Percentiles rank a stretch among this genome's conserved stretches.
Evolutionary conservation across 1,140 invertebrate genomes (phyloP).

Genomic region (Artemia franciscana): DNA sequence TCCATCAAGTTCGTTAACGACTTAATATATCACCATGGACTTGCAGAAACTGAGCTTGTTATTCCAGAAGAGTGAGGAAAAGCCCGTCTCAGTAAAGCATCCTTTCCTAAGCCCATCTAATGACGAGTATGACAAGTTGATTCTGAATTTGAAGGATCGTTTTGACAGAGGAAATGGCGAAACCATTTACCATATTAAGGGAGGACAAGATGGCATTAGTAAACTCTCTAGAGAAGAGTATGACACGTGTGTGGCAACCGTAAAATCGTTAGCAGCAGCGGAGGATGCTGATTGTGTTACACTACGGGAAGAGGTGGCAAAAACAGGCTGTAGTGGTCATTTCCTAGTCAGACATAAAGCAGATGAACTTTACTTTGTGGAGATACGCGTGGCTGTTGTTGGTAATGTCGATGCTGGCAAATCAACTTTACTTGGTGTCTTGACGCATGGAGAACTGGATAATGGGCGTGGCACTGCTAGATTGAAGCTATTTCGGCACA

Average conservation of each 20-base stretch:
- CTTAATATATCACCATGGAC: no score
- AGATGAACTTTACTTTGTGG: constrained; percentile 68
- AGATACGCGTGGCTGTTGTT: constrained; percentile 93
- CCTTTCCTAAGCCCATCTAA: not conserved
- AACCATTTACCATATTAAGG: not conserved
- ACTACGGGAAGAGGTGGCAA: constrained; percentile 37
- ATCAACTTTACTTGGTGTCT: constrained; percentile 82
- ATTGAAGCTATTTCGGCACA: constrained; percentile 87
- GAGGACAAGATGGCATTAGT: not conserved
- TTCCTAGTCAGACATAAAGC: constrained; percentile 61
- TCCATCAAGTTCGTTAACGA: no score
- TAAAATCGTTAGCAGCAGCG: constrained; percentile 55
- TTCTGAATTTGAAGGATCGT: not conserved
- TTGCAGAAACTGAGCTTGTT: no score
- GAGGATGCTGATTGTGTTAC: constrained; percentile 68
- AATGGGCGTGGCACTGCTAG: constrained; percentile 75
- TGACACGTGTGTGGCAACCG: constrained; percentile 62
- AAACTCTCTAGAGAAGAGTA: constrained; percentile 75
- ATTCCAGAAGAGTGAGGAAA: no score
- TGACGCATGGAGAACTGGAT: constrained; percentile 93
- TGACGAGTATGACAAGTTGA: not conserved
- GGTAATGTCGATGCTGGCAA: constrained; percentile 99
- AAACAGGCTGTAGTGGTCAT: constrained; percentile 41
- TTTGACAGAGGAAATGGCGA: not conserved
- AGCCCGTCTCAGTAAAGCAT: not conserved